phyloP scores from a whole-genome alignment of 2,113 vertebrate species.

The Burhinus bistriatus region DNA sequence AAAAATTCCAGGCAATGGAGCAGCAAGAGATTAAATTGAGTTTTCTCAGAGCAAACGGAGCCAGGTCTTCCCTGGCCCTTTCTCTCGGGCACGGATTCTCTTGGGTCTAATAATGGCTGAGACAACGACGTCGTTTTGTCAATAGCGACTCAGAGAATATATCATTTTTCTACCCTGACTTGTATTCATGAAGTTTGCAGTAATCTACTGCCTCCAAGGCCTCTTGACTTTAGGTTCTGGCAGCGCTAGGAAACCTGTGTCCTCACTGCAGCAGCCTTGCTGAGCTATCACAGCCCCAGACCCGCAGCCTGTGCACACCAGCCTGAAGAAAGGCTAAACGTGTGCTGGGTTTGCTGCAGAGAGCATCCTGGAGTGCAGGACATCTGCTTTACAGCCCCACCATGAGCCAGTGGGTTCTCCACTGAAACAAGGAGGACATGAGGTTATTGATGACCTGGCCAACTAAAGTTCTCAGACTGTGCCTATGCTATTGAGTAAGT shows the following conservation, averaged over 20 bases:
- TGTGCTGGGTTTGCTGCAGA: not conserved
- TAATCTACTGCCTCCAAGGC: not conserved
- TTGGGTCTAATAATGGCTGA: not conserved
- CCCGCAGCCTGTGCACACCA: not conserved
- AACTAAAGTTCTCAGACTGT: not conserved
- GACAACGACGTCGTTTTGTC: fast-evolving
- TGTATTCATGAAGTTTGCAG: not conserved
- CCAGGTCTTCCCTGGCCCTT: not conserved
- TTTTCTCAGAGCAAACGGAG: not conserved
- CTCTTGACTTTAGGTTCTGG: not conserved
- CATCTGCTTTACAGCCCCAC: not conserved
- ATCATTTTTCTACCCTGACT: not conserved
- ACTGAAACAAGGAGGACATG: not conserved
- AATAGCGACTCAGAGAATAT: not conserved
- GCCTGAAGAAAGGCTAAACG: not conserved
- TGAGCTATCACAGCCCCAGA: not conserved
- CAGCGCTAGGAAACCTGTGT: not conserved
- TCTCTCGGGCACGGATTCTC: not conserved
- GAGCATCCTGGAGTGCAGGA: not conserved
- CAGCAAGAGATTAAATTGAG: not conserved
- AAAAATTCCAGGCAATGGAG: not conserved
- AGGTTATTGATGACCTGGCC: not conserved
- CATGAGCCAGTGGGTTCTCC: not conserved
- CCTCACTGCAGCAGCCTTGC: not conserved
- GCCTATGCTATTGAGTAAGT: not conserved